These are phyloP conservation scores for Herminia tarsipennalis DNA, from an alignment of 2,888 invertebrate genomes.

Conservation along the genomic window DNA sequence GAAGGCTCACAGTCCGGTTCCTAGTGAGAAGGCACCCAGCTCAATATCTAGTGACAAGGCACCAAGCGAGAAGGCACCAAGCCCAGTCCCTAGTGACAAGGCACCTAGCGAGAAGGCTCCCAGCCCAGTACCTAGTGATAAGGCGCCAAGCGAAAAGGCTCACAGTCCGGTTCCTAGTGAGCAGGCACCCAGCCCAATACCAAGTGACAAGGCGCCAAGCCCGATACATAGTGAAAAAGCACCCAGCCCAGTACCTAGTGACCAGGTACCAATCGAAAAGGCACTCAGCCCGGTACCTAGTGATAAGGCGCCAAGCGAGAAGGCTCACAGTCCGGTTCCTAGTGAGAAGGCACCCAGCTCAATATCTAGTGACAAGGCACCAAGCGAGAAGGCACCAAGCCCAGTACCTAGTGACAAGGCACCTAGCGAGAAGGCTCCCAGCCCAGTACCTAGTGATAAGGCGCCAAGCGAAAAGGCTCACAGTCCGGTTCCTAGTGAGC, in stretches of 20 bases:
- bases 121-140: constrained; percentile 11
- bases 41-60: neutral
- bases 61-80: constrained; percentile 12
- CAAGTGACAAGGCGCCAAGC: constrained; percentile 10
- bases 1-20: constrained; percentile 9
- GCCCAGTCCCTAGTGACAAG: constrained; percentile 7
- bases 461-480: too few relatives aligned
- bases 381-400: constrained; percentile 11
- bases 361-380: neutral
- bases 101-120: too few relatives aligned
- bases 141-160: neutral
- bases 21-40: constrained; percentile 10
- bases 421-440: neutral
- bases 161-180: neutral
- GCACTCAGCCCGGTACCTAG: neutral
- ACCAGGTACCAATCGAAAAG: neutral
- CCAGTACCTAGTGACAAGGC: constrained; percentile 11
- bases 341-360: constrained; percentile 2
- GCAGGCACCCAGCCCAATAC: constrained; percentile 5
- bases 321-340: too few relatives aligned
- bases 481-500: neutral
- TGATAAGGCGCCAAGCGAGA: constrained; percentile 15
- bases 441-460: constrained; percentile 9
- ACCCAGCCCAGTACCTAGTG: neutral
- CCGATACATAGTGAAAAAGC: constrained; percentile 10